Conservation (phyloP, 2,113 vertebrate genomes). For the Siphamia tubifer region DNA sequence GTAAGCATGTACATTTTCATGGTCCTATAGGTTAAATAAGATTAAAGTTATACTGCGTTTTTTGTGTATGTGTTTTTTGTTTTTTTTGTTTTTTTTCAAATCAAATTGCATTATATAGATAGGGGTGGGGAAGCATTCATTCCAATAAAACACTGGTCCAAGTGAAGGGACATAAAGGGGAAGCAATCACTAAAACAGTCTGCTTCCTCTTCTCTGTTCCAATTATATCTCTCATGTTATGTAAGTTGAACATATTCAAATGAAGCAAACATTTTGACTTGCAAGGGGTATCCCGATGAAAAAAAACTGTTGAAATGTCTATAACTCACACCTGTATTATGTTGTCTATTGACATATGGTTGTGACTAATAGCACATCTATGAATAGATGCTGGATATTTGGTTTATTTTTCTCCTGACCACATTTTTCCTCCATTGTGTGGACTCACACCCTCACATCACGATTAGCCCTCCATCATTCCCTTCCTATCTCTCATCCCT, state of each 20-base stretch:
- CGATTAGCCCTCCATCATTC: conserved; percentile 59
- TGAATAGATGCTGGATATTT: conserved; percentile 40
- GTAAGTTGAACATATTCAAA: neutral
- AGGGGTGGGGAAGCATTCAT: neutral
- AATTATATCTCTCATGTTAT: conserved; percentile 6
- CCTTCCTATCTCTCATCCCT: conserved; percentile 54
- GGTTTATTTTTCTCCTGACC: conserved; percentile 33
- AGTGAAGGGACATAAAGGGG: conserved; percentile 31
- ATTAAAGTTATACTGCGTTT: too few species aligned
- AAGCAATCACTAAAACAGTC: conserved; percentile 40
- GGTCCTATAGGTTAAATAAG: conserved; percentile 3
- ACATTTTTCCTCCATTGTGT: conserved; percentile 44
- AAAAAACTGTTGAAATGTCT: neutral
- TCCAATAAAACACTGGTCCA: conserved; percentile 7
- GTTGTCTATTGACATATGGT: conserved; percentile 28
- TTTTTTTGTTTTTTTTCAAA: neutral
- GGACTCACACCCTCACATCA: conserved; percentile 66
- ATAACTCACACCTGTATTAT: neutral
- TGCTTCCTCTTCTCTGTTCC: conserved; percentile 54
- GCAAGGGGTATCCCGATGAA: neutral
- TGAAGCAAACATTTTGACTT: neutral
- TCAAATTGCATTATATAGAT: too few species aligned
- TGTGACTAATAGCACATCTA: conserved; percentile 29
- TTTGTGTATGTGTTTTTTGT: too few species aligned
- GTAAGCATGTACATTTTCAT: conserved; percentile 47